These are phyloP conservation scores for Crotalus viridis DNA, from an alignment of 2,113 vertebrate species.

Conservation along the genomic window DNA sequence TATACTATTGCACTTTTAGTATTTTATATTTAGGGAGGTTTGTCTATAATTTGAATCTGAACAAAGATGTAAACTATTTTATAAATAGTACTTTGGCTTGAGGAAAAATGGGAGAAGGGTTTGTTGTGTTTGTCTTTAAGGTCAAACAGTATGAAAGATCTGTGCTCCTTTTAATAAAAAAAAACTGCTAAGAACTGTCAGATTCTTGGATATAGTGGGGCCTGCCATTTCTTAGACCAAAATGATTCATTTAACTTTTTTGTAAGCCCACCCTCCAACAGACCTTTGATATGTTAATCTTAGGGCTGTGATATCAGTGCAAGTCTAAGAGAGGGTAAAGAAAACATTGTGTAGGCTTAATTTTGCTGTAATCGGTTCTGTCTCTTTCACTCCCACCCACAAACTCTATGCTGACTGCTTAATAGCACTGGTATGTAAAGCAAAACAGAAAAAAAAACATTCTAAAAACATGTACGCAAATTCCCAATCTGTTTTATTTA, in stretches of 20 bases:
- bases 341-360: slow-evolving; percentile 35
- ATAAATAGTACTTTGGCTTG: slow-evolving; percentile 71
- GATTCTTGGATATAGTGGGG: slow-evolving; percentile 51
- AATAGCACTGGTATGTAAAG: background rate
- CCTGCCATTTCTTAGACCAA: slow-evolving; percentile 58
- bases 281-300: slow-evolving; percentile 42
- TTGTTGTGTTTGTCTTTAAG: slow-evolving; percentile 66
- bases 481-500: slow-evolving; percentile 49
- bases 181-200: slow-evolving; percentile 47
- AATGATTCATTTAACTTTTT: slow-evolving; percentile 58
- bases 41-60: slow-evolving; percentile 89
- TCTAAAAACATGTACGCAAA: slow-evolving; percentile 22
- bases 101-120: slow-evolving; percentile 55
- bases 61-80: slow-evolving; percentile 76
- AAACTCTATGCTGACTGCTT: slow-evolving; percentile 36
- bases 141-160: slow-evolving; percentile 51
- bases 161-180: slow-evolving; percentile 54
- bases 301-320: slow-evolving; percentile 59
- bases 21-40: slow-evolving; percentile 85
- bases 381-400: slow-evolving; percentile 42
- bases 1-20: slow-evolving; percentile 96
- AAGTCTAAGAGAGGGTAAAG: slow-evolving; percentile 58
- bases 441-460: slow-evolving; percentile 7
- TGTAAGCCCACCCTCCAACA: slow-evolving; percentile 14
- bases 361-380: slow-evolving; percentile 41